phyloP scores from a whole-genome alignment of 1,140 invertebrate species.

The Tetramorium parvispinum region DNA sequence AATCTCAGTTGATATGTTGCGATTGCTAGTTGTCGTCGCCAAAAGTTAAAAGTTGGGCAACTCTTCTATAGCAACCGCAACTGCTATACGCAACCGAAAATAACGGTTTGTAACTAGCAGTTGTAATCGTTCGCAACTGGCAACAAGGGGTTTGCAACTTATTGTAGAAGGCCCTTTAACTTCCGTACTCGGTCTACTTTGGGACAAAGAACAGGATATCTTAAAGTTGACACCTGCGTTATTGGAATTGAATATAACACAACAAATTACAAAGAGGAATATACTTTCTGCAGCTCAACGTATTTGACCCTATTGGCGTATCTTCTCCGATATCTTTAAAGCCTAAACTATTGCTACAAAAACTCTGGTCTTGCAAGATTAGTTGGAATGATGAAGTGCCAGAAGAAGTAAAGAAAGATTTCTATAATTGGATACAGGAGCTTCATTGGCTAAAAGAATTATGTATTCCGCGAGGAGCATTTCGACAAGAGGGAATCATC shows the following conservation, averaged over 20 bases:
- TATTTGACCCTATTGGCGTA: neutral
- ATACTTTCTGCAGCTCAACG: neutral
- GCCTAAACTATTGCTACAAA: neutral
- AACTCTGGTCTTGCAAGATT: neutral
- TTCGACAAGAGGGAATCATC: too few relatives aligned
- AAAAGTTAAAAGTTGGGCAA: too few relatives aligned
- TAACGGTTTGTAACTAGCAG: too few relatives aligned
- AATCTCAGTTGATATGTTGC: too few relatives aligned
- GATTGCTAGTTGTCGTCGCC: too few relatives aligned
- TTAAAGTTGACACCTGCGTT: neutral
- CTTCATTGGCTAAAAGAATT: too few relatives aligned
- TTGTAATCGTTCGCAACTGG: too few relatives aligned
- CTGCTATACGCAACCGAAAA: too few relatives aligned
- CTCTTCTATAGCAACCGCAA: too few relatives aligned
- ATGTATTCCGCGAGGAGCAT: too few relatives aligned
- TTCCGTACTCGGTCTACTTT: neutral
- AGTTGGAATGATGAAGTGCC: neutral
- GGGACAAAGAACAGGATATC: neutral
- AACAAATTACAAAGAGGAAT: neutral
- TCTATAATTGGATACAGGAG: neutral
- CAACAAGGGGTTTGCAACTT: too few relatives aligned
- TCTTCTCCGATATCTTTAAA: neutral
- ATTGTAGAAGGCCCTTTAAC: neutral
- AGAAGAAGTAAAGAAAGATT: neutral
- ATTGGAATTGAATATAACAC: neutral